Conservation (phyloP, 92 coral and sea anemone species). For the Paragorgia papillata region DNA sequence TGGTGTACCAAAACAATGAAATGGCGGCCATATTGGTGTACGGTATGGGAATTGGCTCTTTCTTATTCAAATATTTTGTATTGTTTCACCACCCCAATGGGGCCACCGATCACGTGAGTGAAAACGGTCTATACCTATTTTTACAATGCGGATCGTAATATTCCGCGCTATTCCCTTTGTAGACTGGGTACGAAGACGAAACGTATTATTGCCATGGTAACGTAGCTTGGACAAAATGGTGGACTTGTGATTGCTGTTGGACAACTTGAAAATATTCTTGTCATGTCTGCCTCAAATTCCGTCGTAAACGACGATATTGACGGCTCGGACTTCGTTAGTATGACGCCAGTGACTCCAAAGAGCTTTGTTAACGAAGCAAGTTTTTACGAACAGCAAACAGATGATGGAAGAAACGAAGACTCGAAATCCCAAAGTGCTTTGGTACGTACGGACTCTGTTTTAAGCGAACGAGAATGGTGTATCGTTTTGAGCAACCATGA, state of each 20-base stretch:
- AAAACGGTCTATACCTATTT: too few relatives aligned
- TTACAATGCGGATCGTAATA: too few relatives aligned
- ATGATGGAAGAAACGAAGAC: not conserved
- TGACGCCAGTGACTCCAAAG: conserved; percentile 16
- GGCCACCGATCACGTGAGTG: too few relatives aligned
- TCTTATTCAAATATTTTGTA: too few relatives aligned
- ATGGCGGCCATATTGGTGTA: too few relatives aligned
- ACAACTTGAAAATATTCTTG: not conserved
- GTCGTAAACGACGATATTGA: not conserved
- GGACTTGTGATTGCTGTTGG: not conserved
- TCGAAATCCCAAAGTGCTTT: not conserved
- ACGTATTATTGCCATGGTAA: conserved; percentile 22
- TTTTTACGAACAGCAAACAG: not conserved
- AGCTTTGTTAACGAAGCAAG: not conserved
- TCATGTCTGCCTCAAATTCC: conserved; percentile 12
- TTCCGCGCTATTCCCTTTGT: too few relatives aligned
- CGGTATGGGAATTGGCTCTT: too few relatives aligned
- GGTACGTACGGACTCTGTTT: too few relatives aligned
- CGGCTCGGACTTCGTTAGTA: not conserved
- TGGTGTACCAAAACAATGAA: too few relatives aligned
- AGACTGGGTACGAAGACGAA: conserved; percentile 2
- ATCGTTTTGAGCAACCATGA: too few relatives aligned
- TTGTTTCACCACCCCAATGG: too few relatives aligned
- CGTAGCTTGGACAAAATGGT: conserved; percentile 25
- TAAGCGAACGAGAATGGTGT: too few relatives aligned